These are phyloP conservation scores for Matsumyia berberina DNA, from an alignment of 2,888 invertebrate species.

Conservation along the genomic window DNA sequence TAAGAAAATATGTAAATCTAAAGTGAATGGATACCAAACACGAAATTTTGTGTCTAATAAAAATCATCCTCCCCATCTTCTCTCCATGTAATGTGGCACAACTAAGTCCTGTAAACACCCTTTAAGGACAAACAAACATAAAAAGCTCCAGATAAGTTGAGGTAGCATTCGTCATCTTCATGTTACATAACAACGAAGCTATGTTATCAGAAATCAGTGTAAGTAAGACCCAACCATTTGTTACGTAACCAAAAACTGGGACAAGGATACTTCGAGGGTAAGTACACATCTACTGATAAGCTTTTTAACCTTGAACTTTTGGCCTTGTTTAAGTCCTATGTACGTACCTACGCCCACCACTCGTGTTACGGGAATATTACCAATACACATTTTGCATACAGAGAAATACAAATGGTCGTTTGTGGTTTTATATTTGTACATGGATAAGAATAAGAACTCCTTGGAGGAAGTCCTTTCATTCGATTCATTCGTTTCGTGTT, in stretches of 20 bases:
- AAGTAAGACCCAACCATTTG: slow-evolving; percentile 22
- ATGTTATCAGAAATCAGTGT: slow-evolving; percentile 28
- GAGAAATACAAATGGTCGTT: not conserved
- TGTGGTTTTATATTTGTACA: not conserved
- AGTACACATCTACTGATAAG: slow-evolving; percentile 53
- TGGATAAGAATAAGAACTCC: not conserved
- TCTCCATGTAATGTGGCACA: not conserved
- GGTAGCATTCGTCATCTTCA: slow-evolving; percentile 5
- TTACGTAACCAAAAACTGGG: slow-evolving; percentile 71
- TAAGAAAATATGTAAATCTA: too few relatives aligned
- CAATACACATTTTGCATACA: slow-evolving; percentile 13
- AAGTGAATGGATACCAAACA: slow-evolving; percentile 14
- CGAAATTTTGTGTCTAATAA: not conserved
- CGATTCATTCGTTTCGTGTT: too few relatives aligned
- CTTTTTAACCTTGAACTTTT: slow-evolving; percentile 72
- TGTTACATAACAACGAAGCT: slow-evolving; percentile 53
- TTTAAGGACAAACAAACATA: slow-evolving; percentile 1
- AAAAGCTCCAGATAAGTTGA: slow-evolving; percentile 9
- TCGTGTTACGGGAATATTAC: not conserved
- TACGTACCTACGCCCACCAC: not conserved
- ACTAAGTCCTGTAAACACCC: not conserved
- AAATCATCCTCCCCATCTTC: not conserved
- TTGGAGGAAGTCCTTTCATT: not conserved
- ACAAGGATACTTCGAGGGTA: slow-evolving; percentile 50
- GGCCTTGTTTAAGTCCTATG: slow-evolving; percentile 35